Conservation (phyloP, 2,888 invertebrate genomes). For the Cheilosia pagana region DNA sequence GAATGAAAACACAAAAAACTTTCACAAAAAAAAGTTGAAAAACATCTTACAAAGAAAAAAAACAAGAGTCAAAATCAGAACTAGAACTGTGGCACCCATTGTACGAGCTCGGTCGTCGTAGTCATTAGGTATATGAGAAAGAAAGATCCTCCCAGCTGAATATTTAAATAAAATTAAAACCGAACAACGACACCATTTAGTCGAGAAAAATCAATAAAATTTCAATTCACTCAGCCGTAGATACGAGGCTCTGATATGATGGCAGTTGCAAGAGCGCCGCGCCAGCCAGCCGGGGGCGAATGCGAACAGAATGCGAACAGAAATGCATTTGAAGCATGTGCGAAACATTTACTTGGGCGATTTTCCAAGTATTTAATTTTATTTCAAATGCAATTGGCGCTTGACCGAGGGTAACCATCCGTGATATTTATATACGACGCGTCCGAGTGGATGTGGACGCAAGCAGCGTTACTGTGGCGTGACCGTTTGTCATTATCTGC, state of each 20-base stretch:
- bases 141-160: slow-evolving; percentile 17
- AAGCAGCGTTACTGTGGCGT: slow-evolving; percentile 30
- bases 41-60: slow-evolving; percentile 32
- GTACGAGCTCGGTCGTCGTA: slow-evolving; percentile 2
- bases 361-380: slow-evolving; percentile 68
- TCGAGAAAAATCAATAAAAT: slow-evolving; percentile 59
- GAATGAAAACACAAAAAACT: slow-evolving; percentile 2
- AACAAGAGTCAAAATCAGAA: slow-evolving; percentile 20
- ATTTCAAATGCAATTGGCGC: slow-evolving; percentile 54
- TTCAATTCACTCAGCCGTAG: slow-evolving; percentile 46
- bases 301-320: no score
- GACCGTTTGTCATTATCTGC: slow-evolving; percentile 33
- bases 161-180: slow-evolving; percentile 57
- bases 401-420: slow-evolving; percentile 62
- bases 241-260: slow-evolving; percentile 6
- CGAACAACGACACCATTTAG: slow-evolving; percentile 55
- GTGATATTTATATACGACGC: slow-evolving; percentile 4
- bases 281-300: slow-evolving; percentile 6
- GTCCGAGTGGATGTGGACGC: neutral
- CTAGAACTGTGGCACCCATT: slow-evolving; percentile 53
- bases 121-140: neutral
- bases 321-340: slow-evolving; percentile 72
- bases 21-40: slow-evolving; percentile 38
- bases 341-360: slow-evolving; percentile 60
- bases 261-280: neutral